Conservation (phyloP, 2,113 vertebrate species). For the Cyrtonyx montezumae region DNA sequence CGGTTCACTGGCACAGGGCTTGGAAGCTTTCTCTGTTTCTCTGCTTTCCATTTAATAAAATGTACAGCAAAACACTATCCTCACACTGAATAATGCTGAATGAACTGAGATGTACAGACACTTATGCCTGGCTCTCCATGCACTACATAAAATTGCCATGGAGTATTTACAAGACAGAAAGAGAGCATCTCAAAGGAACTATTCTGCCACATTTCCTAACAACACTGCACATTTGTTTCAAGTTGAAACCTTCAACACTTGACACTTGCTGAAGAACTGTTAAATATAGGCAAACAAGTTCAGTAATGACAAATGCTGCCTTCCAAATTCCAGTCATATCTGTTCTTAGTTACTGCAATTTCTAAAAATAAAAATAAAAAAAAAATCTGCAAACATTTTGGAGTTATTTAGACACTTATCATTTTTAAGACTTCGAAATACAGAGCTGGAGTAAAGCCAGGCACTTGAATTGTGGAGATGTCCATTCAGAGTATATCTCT, state of each 20-base stretch:
- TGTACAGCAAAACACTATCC: not conserved
- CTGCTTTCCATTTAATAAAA: slow-evolving; percentile 44
- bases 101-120: slow-evolving; percentile 34
- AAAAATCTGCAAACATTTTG: not conserved
- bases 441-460: slow-evolving; percentile 74
- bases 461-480: slow-evolving; percentile 72
- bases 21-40: slow-evolving; percentile 1
- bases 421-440: slow-evolving; percentile 79
- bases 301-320: slow-evolving; percentile 68
- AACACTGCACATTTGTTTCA: slow-evolving; percentile 67
- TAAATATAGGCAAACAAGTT: slow-evolving; percentile 76
- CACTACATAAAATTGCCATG: slow-evolving; percentile 50
- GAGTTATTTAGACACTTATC: slow-evolving; percentile 60
- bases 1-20: slow-evolving; percentile 1
- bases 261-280: slow-evolving; percentile 68
- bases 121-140: not conserved
- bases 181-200: slow-evolving; percentile 40
- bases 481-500: slow-evolving; percentile 75
- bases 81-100: not conserved
- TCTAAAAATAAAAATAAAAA: slow-evolving; percentile 44
- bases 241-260: slow-evolving; percentile 62
- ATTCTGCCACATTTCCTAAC: slow-evolving; percentile 48
- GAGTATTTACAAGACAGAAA: slow-evolving; percentile 61
- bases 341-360: slow-evolving; percentile 75
- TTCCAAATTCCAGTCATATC: slow-evolving; percentile 76